Evolutionary conservation across 2,888 invertebrate species (phyloP), one percentile per base, ranked within the genome.

Genomic region (Timandra comae): DNA sequence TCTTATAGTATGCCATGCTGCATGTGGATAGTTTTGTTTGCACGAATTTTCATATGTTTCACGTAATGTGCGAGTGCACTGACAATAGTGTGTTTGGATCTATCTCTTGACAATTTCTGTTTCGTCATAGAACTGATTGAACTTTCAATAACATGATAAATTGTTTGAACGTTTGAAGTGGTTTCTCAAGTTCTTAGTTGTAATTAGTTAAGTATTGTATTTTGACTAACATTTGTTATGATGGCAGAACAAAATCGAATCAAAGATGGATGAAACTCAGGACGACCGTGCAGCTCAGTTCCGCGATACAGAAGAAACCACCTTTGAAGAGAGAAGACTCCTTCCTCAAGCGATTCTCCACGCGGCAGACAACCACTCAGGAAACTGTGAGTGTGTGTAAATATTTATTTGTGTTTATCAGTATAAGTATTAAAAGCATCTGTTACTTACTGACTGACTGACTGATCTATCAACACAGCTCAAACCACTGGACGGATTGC

Each of bases 261-360:
- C 95, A 97, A 74, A 90, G 97, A 86, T 98, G 98, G 95, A 94
- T 96, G 93, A 97, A 98, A 81, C 88, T 98, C 48, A 89, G 97
- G 52, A 96, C 96, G 33, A 97, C 97, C 29, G 96, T 96, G 57
- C 96, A 96, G 81, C 88, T 96, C 63, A 95, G 95, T 52, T 94
- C 95, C 42, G 96, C 96, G 32, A 90, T 91, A 43, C 94, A 94
- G 82, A 95, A 95, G 87, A 96, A 96, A 76, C 93, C 94, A 38
- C 93, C 94, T 27, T 84, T 95, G 68, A 97, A 95, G 79, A 90
- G 95, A 53, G 97, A 95, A 87, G 96, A 94, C 76, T 97, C 95
- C 28, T 98, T 98, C 77, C 87, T 98, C 59, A 95, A 96, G 77
- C 89, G 96, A 56, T 98, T 98, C 84, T 96, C 97, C 11, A 97